Evolutionary conservation across 2,797 vertebrate genomes (phyloP).

Genomic region (Champsocephalus esox): DNA sequence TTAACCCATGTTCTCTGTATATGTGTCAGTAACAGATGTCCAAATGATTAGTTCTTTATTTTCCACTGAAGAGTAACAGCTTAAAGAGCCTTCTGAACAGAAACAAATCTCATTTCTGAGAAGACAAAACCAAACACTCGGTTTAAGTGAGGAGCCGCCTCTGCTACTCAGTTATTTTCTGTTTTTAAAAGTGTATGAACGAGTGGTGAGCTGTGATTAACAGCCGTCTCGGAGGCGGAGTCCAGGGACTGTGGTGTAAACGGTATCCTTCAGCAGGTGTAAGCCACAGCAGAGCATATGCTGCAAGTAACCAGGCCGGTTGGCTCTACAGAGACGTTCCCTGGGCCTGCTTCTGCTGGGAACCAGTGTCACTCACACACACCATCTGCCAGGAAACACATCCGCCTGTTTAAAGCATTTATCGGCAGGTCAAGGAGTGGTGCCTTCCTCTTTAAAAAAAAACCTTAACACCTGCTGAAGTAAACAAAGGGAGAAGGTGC

Average conservation of each 20-base stretch:
- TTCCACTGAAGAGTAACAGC: slow-evolving; percentile 32
- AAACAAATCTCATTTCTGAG: slow-evolving; percentile 23
- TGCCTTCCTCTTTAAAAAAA: slow-evolving; percentile 43
- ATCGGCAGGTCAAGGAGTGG: slow-evolving; percentile 72
- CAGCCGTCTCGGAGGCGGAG: slow-evolving; percentile 70
- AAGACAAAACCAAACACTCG: slow-evolving; percentile 15
- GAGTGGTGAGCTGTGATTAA: slow-evolving; percentile 81
- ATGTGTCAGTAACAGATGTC: neutral
- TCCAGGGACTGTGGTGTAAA: slow-evolving; percentile 82
- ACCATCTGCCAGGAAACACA: slow-evolving; percentile 90
- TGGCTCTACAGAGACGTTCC: slow-evolving; percentile 84
- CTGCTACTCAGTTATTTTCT: slow-evolving; percentile 68
- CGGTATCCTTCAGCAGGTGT: slow-evolving; percentile 87
- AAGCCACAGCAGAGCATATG: slow-evolving; percentile 88
- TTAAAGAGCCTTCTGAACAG: neutral
- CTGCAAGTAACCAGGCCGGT: slow-evolving; percentile 82
- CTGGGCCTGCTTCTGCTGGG: slow-evolving; percentile 87
- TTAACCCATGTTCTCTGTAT: neutral
- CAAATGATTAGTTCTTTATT: neutral
- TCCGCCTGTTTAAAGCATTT: slow-evolving; percentile 80
- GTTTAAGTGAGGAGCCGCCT: slow-evolving; percentile 29
- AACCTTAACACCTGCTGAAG: slow-evolving; percentile 63
- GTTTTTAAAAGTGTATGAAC: slow-evolving; percentile 68
- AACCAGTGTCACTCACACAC: slow-evolving; percentile 84
- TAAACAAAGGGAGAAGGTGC: slow-evolving; percentile 48